phyloP scores from a whole-genome alignment of 2,113 vertebrate genomes.

The Eptesicus fuscus region DNA sequence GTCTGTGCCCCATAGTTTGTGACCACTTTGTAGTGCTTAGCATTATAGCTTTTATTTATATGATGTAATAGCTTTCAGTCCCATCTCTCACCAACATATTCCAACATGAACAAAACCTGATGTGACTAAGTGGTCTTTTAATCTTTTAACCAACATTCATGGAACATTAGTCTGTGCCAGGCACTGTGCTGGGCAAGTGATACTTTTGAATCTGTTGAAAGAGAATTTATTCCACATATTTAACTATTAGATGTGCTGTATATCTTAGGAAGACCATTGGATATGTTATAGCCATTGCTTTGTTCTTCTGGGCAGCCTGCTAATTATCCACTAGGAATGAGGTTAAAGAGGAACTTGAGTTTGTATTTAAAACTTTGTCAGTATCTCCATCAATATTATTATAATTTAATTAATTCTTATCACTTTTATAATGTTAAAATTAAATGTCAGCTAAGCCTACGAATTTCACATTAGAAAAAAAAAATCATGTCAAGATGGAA shows the following conservation, averaged over 20 bases:
- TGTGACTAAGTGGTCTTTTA: neutral
- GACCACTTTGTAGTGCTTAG: neutral
- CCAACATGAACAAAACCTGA: neutral
- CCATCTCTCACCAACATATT: neutral
- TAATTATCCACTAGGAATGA: neutral
- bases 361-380: constrained; percentile 23
- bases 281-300: neutral
- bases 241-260: neutral
- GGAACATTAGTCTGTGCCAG: neutral
- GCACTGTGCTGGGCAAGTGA: neutral
- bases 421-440: constrained; percentile 45
- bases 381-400: constrained; percentile 12
- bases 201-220: neutral
- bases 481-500: neutral
- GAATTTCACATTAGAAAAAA: constrained; percentile 9
- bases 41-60: neutral
- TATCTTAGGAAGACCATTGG: neutral
- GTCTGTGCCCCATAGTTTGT: neutral
- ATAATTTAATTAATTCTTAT: constrained; percentile 35
- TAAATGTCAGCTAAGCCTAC: constrained; percentile 10
- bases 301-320: neutral
- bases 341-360: neutral
- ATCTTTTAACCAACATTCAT: neutral
- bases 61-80: neutral
- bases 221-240: neutral